Evolutionary conservation across 2,888 invertebrate genomes (phyloP), one percentile per base, ranked within the genome.

Genomic region (Myathropa florea): DNA sequence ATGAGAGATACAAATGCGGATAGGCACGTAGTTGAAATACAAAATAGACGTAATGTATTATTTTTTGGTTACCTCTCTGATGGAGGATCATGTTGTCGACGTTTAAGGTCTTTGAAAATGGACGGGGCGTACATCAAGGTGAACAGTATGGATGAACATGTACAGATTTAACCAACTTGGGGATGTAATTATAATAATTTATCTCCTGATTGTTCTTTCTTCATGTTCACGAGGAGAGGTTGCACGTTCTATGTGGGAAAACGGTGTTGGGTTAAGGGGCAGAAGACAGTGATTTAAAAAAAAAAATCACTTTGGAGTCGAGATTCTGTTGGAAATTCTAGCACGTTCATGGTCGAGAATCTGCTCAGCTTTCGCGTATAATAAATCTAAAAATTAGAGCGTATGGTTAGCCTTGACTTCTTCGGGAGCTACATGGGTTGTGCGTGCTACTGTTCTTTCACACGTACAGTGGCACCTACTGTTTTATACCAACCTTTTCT

Each of bases 21-120:
- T 65, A 46, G 46, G 46, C 46, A 46, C 46, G 46, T 46, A 46
- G 7, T 18, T 18, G 28, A 64, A 65, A 75, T 75, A 75, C n/a
- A 3, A 28, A 75, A 23, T 65, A 57, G 18, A 2, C n/a, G 59
- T 39, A 59, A 75, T 46, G 39, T 26, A 59, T 46, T 46, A 18
- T n/a, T 46, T 46, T 3, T 46, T 46, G 10, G 18, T 2, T 46
- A 7, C 46, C 18, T 7, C n/a, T 46, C 18, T 46, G 46, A 46
- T 33, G 12, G 33, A 33, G 33, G 33, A 33, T 33, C 33, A 33
- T 18, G 46, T 46, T 46, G 46, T 18, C 46, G 46, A 46, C 46
- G 7, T 18, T 46, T 46, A 46, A 46, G 46, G 46, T 46, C 39
- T 39, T 39, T n/a, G 39, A 14, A 4, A n/a, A 39, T 46, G 18